Percentiles rank a stretch among this genome's conserved stretches.
phyloP scores from a whole-genome alignment of 2,888 invertebrate genomes.

The Rhagium mordax region DNA sequence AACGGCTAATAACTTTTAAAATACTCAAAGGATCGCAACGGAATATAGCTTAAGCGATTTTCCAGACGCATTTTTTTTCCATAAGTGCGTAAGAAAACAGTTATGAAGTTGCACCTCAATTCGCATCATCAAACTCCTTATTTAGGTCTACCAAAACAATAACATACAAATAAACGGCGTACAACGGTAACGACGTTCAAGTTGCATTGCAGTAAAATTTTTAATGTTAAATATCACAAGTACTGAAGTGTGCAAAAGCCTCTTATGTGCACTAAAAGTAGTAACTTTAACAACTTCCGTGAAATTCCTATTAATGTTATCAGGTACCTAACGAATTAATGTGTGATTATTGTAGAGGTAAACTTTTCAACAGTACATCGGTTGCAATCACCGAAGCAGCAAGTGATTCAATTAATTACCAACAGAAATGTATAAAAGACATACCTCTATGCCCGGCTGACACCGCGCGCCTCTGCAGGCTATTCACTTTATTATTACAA shows the following conservation, averaged over 20 bases:
- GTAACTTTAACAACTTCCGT: not conserved
- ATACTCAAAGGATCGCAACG: too few species aligned
- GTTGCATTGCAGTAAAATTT: not conserved
- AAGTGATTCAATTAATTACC: conserved; percentile 9
- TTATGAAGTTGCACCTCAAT: too few species aligned
- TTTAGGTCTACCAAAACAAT: too few species aligned
- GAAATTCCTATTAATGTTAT: not conserved
- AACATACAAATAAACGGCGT: too few species aligned
- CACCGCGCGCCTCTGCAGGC: not conserved
- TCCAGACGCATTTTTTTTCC: too few species aligned
- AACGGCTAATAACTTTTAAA: too few species aligned
- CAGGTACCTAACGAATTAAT: not conserved
- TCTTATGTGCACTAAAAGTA: not conserved
- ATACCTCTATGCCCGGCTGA: not conserved
- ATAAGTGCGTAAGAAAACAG: too few species aligned
- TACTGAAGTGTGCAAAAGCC: not conserved
- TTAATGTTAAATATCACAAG: not conserved
- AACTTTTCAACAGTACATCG: conserved; percentile 1
- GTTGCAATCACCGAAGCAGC: not conserved
- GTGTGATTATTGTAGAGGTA: not conserved
- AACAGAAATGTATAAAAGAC: not conserved
- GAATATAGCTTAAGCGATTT: too few species aligned
- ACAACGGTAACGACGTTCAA: not conserved
- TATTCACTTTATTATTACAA: conserved; percentile 10
- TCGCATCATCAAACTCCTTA: too few species aligned